Base-by-base conservation (phyloP, 2,113 vertebrate species). In the Syrrhaptes paradoxus region DNA sequence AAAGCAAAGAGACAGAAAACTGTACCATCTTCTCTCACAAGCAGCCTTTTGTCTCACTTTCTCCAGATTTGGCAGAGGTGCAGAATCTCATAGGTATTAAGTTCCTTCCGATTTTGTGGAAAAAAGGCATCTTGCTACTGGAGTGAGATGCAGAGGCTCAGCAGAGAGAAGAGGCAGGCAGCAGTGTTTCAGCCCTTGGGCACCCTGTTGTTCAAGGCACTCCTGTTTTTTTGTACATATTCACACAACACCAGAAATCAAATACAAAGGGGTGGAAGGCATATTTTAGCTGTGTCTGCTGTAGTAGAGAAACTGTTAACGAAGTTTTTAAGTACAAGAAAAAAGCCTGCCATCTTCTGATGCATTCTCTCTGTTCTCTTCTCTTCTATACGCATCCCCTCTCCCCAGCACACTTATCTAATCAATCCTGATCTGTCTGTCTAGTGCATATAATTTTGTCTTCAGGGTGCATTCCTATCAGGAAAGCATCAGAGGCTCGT, bases 341-440 rank as follows among this genome's bases (percentile, higher is more conserved):
- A 75, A 24, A n/a, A 36, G 6, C 65, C 62, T 77, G 26, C 51
- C 6, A 4, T 57, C 54, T 83, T 74, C 46, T 61, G 41, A 22
- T 80, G 17, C 24, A 46, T 79, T 71, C 52, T 46, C 10, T 52
- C 54, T 59, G 13, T 32, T 31, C 18, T 61, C 4, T 68, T 93
- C 80, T 79, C 41, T 86, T n/a, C 49, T 85, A 36, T 52, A 82
- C 86, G 46, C 89, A 94, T 78, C 26, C 65, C 31, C 36, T 86
- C 46, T 89, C 48, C n/a, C 62, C 67, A 38, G 55, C 29, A 76
- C 52, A 38, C 48, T 86, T 92, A 71, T 11, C 85, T 90, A 91
- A 91, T 94, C 91, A 89, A 91, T 80, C 70, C 91, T 95, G 72
- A 85, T 94, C 90, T 89, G 51, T 70, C 66, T 68, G 65, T 81